These are phyloP conservation scores for Agrilus biguttatus DNA, from an alignment of 2,888 invertebrate species.

Conservation along the genomic window DNA sequence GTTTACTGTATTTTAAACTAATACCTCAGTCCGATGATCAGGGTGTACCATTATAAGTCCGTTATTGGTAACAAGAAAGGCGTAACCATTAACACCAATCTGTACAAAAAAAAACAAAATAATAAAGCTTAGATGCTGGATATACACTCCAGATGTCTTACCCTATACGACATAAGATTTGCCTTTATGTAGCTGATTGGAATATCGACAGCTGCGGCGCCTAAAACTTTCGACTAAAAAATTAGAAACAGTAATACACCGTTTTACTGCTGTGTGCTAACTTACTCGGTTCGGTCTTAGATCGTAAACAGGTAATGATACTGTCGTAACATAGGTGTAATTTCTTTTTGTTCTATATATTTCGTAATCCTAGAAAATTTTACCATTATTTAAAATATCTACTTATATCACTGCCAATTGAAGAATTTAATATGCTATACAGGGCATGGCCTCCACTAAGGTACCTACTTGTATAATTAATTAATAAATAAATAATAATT, in stretches of 20 bases:
- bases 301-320: slow-evolving; percentile 87
- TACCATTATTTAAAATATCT: too few relatives aligned
- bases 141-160: slow-evolving; percentile 28
- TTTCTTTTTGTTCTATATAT: slow-evolving; percentile 40
- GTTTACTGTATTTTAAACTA: slow-evolving; percentile 14
- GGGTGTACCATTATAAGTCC: slow-evolving; percentile 90
- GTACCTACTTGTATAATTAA: too few relatives aligned
- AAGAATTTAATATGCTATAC: too few relatives aligned
- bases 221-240: slow-evolving; percentile 72
- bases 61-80: slow-evolving; percentile 90
- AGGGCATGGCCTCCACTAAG: too few relatives aligned
- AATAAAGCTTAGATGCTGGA: background rate
- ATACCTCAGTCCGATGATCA: slow-evolving; percentile 79
- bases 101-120: slow-evolving; percentile 30
- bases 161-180: slow-evolving; percentile 73
- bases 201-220: slow-evolving; percentile 94
- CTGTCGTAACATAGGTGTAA: slow-evolving; percentile 78
- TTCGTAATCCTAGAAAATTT: slow-evolving; percentile 31
- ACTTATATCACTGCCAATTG: too few relatives aligned
- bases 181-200: slow-evolving; percentile 80
- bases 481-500: too few relatives aligned
- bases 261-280: slow-evolving; percentile 12
- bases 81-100: slow-evolving; percentile 89
- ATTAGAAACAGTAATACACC: slow-evolving; percentile 12
- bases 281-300: slow-evolving; percentile 64